Conservation (phyloP, 2,113 vertebrate genomes). For the Rhabdornis inornatus region DNA sequence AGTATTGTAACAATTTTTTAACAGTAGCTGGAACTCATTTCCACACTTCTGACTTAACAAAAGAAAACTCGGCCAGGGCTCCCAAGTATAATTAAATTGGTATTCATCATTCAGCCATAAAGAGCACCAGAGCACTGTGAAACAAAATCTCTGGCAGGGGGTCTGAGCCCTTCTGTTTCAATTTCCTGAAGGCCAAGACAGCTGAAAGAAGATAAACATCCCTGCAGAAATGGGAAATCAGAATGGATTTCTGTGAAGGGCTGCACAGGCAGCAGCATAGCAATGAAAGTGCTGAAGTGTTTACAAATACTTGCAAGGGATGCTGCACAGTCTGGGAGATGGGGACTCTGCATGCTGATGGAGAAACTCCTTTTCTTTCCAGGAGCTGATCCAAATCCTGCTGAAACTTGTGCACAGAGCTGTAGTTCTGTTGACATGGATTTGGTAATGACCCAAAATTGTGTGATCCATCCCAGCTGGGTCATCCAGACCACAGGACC, state of each 20-base stretch:
- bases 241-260: neutral
- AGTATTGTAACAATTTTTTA: neutral
- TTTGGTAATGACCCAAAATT: neutral
- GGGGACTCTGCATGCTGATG: neutral
- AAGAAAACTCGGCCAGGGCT: constrained; percentile 9
- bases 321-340: neutral
- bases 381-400: neutral
- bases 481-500: neutral
- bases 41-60: constrained; percentile 31
- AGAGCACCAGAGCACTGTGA: neutral
- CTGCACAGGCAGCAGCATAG: neutral
- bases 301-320: neutral
- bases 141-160: constrained; percentile 5
- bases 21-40: constrained; percentile 35
- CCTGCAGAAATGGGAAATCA: neutral
- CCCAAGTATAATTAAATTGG: constrained; percentile 31
- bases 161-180: constrained; percentile 23
- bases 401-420: neutral
- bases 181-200: constrained; percentile 11
- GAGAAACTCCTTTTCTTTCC: neutral
- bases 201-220: constrained; percentile 11
- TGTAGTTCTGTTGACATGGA: neutral
- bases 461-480: neutral
- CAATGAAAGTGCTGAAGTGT: neutral
- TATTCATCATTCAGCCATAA: constrained; percentile 25